These are phyloP conservation scores for Hirudo medicinalis DNA, from an alignment of 1,140 invertebrate species.

Conservation along the genomic window DNA sequence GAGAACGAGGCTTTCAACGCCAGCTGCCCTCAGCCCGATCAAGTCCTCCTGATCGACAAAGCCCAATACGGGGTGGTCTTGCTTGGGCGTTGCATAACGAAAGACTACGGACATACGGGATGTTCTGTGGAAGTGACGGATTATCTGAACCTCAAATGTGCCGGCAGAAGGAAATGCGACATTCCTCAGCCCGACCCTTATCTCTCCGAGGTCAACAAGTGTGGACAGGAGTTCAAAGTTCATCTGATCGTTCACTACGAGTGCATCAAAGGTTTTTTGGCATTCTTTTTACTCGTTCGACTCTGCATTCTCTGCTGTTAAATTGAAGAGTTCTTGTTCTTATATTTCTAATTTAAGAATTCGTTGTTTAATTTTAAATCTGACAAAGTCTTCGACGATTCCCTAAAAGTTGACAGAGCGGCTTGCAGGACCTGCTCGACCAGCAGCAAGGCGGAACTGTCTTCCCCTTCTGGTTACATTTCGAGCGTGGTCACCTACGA, in stretches of 20 bases:
- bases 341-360: too few species aligned
- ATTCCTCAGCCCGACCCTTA: constrained; percentile 9
- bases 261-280: constrained; percentile 18
- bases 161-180: constrained; percentile 16
- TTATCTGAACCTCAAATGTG: constrained; percentile 20
- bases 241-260: constrained; percentile 18
- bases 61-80: constrained; percentile 7
- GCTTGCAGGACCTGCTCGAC: constrained; percentile 1
- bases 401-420: constrained; percentile 6
- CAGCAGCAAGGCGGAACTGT: constrained; percentile 9
- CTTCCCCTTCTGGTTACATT: neutral
- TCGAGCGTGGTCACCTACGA: constrained; percentile 11
- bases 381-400: neutral
- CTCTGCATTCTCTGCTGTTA: too few species aligned
- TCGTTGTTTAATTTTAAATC: too few species aligned
- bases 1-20: constrained; percentile 6
- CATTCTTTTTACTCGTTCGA: too few species aligned
- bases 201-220: constrained; percentile 3
- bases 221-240: constrained; percentile 22
- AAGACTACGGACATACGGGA: constrained; percentile 13
- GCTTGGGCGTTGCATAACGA: neutral
- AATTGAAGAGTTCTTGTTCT: too few species aligned
- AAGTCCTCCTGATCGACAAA: constrained; percentile 5
- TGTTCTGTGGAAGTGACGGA: constrained; percentile 20
- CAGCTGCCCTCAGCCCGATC: neutral